Evolutionary conservation across 1,140 invertebrate species (phyloP), one percentile per base, ranked within the genome.

Genomic region (Antheraea pernyi): DNA sequence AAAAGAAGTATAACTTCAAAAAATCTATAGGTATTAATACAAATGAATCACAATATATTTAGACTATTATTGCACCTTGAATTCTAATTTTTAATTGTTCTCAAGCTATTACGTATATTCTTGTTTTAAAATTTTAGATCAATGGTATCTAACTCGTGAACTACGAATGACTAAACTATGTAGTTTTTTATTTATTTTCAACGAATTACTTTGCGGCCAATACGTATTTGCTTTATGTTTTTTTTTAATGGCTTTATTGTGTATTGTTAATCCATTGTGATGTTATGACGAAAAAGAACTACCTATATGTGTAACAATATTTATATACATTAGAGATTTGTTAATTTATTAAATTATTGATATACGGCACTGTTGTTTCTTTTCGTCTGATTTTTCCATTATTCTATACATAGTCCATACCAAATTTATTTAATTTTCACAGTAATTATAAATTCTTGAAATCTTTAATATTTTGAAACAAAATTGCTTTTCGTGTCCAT

Each of bases 261-360:
- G 39, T 42, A 42, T 42, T 63, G 30, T 63, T 63, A 36, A 63
- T 63, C 4, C 30, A 37, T 3, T 63, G 61, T 18, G 30, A 37
- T 36, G 30, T 37, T 30, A 0, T 36, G 30, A 37, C 30, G 13
- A 37, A 36, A 36, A 37, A 10, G 13, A 36, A 36, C 30, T 36
- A 63, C 60, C 10, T 36, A 22, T 37, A 37, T 62, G 13, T 30
- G 59, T 61, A 61, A 22, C 18, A 6, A 19, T 11, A n/a, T 13
- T 37, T 7, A 63, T 63, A 16, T 63, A 63, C 30, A 63, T 63
- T 71, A 67, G 70, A 53, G 65, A 67, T 59, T 48, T 81, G 72
- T 76, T 79, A 79, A 81, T 79, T 80, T 84, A 84, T 80, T 82
- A 82, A 82, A 82, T 71, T 73, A 67, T 66, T 59, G 9, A 69